Evolutionary conservation across 2,797 vertebrate genomes (phyloP).

Genomic region (Sebastes trivittatus): DNA sequence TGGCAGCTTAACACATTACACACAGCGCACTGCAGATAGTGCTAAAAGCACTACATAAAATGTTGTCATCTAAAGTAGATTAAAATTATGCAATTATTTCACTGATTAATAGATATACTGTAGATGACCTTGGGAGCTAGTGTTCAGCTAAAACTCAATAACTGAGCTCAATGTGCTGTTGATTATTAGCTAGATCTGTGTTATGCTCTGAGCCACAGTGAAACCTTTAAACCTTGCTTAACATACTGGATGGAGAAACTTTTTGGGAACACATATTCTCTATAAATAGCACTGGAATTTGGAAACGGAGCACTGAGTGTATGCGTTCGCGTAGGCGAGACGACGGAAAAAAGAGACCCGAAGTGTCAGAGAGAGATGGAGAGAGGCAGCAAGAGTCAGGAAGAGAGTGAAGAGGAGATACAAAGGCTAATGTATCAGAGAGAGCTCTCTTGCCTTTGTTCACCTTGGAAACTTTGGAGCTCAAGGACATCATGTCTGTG

Average conservation of each 20-base stretch:
- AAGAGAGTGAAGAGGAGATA: conserved; percentile 7
- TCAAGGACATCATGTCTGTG: conserved; percentile 63
- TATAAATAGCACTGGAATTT: conserved; percentile 42
- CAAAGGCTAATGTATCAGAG: conserved; percentile 62
- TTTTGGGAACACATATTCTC: conserved; percentile 31
- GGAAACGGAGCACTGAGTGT: conserved; percentile 28
- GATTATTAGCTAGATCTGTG: not conserved
- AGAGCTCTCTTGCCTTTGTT: conserved; percentile 51
- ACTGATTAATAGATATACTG: conserved; percentile 4
- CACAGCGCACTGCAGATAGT: not conserved
- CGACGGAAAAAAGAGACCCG: not conserved
- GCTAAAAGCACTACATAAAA: not conserved
- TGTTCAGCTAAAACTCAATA: not conserved
- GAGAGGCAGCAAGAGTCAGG: not conserved
- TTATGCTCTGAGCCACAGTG: not conserved
- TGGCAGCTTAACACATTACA: conserved; percentile 2
- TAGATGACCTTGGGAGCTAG: not conserved
- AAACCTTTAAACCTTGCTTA: conserved; percentile 17
- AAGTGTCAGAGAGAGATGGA: not conserved
- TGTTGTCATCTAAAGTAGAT: not conserved
- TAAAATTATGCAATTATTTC: not conserved
- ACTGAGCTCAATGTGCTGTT: not conserved
- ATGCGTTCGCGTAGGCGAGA: conserved; percentile 15
- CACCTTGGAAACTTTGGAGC: conserved; percentile 49
- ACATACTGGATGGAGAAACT: conserved; percentile 12